Percentiles rank a stretch among this genome's conserved stretches.
Evolutionary conservation across 2,113 vertebrate species (phyloP).

Genomic region (Eublepharis macularius): DNA sequence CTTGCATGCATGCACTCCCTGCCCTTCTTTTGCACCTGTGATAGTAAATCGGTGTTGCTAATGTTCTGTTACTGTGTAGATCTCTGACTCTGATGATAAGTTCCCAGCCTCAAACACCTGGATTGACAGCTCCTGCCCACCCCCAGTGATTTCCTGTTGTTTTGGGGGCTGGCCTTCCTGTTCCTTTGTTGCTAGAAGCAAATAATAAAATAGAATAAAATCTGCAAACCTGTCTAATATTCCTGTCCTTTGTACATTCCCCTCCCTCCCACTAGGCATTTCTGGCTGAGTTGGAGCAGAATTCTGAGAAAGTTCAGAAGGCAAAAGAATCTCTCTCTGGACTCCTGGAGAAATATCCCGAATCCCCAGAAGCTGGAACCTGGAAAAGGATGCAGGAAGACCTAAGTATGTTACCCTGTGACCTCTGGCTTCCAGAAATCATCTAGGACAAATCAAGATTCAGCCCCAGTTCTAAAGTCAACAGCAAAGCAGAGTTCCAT

Average conservation of each 20-base stretch:
- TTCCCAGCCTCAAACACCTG: too few species aligned
- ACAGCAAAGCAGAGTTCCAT: constrained; percentile 40
- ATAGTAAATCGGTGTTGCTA: too few species aligned
- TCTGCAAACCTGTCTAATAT: neutral
- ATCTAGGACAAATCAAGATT: neutral
- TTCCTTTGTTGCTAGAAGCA: too few species aligned
- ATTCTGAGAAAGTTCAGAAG: constrained; percentile 88
- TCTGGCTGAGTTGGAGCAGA: constrained; percentile 87
- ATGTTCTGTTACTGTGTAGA: too few species aligned
- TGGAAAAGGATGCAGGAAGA: constrained; percentile 93
- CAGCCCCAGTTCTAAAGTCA: constrained; percentile 45
- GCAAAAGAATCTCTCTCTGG: constrained; percentile 84
- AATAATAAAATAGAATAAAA: too few species aligned
- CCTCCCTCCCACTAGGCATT: constrained; percentile 77
- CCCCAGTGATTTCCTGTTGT: neutral
- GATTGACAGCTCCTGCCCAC: too few species aligned
- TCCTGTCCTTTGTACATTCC: neutral
- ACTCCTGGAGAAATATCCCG: constrained; percentile 87
- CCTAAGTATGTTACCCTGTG: constrained; percentile 81
- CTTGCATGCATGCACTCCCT: too few species aligned
- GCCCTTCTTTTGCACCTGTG: too few species aligned
- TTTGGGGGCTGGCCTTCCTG: too few species aligned
- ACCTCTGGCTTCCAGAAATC: neutral
- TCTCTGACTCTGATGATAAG: too few species aligned
- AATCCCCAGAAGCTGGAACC: constrained; percentile 87